Percentiles rank a stretch among this genome's conserved stretches.
Conservation (phyloP, 2,888 invertebrate genomes). For the Craniophora ligustri region DNA sequence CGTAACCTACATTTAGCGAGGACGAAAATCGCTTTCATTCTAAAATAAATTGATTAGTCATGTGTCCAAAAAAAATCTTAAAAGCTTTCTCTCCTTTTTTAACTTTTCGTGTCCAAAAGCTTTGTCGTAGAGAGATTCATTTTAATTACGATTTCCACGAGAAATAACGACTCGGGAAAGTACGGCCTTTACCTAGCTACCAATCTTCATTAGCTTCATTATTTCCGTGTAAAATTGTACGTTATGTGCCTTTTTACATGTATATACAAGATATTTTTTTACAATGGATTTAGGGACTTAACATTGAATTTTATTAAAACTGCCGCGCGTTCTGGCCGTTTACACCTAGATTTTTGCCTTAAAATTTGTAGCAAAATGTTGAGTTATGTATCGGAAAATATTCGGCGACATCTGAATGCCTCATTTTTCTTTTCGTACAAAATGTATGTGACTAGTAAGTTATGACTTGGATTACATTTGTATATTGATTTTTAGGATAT, state of each 20-base stretch:
- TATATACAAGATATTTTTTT: conserved; percentile 17
- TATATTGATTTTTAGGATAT: conserved; percentile 12
- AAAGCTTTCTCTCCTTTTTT: conserved; percentile 65
- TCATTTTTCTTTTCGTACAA: not conserved
- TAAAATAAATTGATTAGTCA: conserved; percentile 59
- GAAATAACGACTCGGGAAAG: conserved; percentile 74
- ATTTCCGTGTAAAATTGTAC: conserved; percentile 73
- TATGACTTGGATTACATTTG: not conserved
- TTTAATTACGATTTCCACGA: conserved; percentile 85
- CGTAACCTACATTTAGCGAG: conserved; percentile 40
- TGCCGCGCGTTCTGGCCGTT: not conserved
- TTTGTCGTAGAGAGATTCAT: conserved; percentile 78
- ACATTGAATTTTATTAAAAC: not conserved
- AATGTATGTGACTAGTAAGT: not conserved
- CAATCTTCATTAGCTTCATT: conserved; percentile 84
- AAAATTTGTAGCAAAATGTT: not conserved
- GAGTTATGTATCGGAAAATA: not conserved
- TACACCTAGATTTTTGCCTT: not conserved
- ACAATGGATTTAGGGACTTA: not conserved
- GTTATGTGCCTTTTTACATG: conserved; percentile 52
- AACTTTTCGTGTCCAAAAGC: conserved; percentile 71
- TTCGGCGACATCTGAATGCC: not conserved
- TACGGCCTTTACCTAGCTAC: conserved; percentile 77
- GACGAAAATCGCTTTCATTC: conserved; percentile 35
- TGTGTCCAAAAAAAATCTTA: conserved; percentile 55